Base-by-base conservation (phyloP, 2,797 vertebrate species). In the Crypturellus tataupa region DNA sequence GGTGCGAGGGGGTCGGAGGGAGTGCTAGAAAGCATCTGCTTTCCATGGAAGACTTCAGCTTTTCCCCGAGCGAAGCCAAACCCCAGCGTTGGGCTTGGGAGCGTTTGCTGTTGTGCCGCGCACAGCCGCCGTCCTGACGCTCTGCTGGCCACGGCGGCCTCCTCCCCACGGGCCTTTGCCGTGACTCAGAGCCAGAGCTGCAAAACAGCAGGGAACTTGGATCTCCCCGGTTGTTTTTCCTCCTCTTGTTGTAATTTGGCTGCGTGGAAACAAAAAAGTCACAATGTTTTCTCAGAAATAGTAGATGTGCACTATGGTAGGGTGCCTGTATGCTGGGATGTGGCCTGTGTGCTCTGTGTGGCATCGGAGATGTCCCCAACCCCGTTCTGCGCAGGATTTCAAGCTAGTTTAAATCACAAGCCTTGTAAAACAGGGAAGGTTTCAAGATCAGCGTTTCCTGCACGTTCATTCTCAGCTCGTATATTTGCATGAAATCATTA, bases 1-100 rank as follows among this genome's bases (percentile, higher is more conserved):
- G 15, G 51, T 16, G 44, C 37, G 37, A 39, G 90, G 64, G 59
- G 88, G 76, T 59, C 93, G 81, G 93, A 72, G 86, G 46, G 71
- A 92, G 82, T 49, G 47, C 94, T 93, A 88, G 88, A 93, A 96
- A 88, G 94, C 95, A 94, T 94, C 89, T 95, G 95, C 93, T 97
- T 94, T 82, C 78, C 49, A 72, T 82, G 91, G 83, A 88, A 87
- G 80, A 39, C 80, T 91, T 87, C 37, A 85, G 75, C 68, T 95
- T 90, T 87, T 86, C 75, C 49, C 20, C 78, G 78, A 86, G 47
- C 6, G 58, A 71, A 96, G 88, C 89, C 95, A 96, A 93, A 91
- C 49, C 37, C 80, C 35, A 80, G 58, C 2, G 2, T 90, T 86
- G 77, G 75, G 82, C 88, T 95, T 82, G 71, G 75, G 93, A 92